Conservation (phyloP, 2,888 invertebrate species). For the Diplolepis rosae region DNA sequence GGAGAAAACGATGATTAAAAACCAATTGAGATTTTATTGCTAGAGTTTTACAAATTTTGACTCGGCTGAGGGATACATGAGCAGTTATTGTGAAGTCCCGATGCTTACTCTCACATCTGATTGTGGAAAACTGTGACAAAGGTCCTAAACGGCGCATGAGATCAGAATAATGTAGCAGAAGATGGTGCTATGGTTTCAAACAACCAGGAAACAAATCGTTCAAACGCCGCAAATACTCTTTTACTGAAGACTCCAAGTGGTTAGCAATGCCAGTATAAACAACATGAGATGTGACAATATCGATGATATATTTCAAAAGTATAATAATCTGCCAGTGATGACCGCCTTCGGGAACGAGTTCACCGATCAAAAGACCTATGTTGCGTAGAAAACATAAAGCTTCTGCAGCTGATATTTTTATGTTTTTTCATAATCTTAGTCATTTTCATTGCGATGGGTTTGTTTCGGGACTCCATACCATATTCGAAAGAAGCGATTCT, state of each 20-base stretch:
- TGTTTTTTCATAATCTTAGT: neutral
- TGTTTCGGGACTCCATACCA: constrained; percentile 32
- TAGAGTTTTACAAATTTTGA: constrained; percentile 45
- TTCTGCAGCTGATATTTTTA: constrained; percentile 41
- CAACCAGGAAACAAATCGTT: constrained; percentile 8
- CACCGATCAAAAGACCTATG: constrained; percentile 41
- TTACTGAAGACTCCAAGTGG: neutral
- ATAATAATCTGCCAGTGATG: constrained; percentile 44
- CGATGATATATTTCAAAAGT: constrained; percentile 42
- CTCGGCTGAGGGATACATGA: constrained; percentile 33
- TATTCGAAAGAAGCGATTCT: constrained; percentile 1
- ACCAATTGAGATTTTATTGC: constrained; percentile 40
- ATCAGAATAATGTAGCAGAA: constrained; percentile 43
- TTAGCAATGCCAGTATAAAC: neutral
- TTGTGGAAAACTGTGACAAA: constrained; percentile 38
- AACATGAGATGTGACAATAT: constrained; percentile 39
- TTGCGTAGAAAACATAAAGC: constrained; percentile 28
- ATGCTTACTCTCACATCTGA: constrained; percentile 46
- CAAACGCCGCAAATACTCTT: neutral
- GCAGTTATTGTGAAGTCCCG: constrained; percentile 40
- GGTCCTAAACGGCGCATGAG: constrained; percentile 42
- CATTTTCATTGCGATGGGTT: neutral
- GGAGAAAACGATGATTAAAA: constrained; percentile 35
- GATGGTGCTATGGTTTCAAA: constrained; percentile 51
- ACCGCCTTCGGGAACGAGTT: constrained; percentile 36